Base-by-base conservation (phyloP, 2,888 invertebrate genomes). In the Pycnomerus fuliginosus region DNA sequence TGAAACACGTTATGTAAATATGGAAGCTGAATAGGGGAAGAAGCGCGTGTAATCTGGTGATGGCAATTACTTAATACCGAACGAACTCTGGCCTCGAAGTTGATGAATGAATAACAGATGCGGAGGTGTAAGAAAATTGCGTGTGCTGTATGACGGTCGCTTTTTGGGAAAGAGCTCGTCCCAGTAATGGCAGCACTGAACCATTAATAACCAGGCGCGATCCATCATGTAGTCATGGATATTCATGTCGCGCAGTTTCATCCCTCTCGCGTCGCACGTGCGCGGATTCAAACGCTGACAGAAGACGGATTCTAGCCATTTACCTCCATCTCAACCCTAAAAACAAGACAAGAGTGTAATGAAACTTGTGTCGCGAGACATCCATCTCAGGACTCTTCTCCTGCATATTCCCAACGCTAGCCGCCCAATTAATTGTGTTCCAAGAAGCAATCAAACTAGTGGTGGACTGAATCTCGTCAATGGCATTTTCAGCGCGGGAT, bases 121-220 rank as follows among this genome's bases (percentile, higher is more conserved):
- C 16, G 38, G 31, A 15, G 23, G 25, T 14, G 34, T 27, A 41
- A 41, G 40, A 41, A 41, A 41, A 41, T 33, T 28, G 40, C 15
- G 29, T 33, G 29, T 10, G 17, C 16, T 20, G 39, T 39, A 30
- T 30, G 44, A 30, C 34, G 47, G 41, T 38, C 38, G 47, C 33
- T 47, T 42, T 38, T 37, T 32, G 32, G 42, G 42, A 34, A 38
- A 42, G 43, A 47, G 28, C 37, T 47, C 30, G 43, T 48, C 30
- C 32, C 35, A 29, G 44, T 52, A 48, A 53, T 53, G 53, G 48
- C 48, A 50, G 43, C 34, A 25, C 41, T 30, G 45, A 50, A 47
- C 49, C 52, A 54, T 54, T 54, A 54, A 54, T 54, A 54, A 50
- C 50, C 38, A n/a, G 20, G 24, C 38, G 36, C 50, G 24, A 53